phyloP scores from a whole-genome alignment of 1,140 invertebrate species.

The Lineus longissimus region DNA sequence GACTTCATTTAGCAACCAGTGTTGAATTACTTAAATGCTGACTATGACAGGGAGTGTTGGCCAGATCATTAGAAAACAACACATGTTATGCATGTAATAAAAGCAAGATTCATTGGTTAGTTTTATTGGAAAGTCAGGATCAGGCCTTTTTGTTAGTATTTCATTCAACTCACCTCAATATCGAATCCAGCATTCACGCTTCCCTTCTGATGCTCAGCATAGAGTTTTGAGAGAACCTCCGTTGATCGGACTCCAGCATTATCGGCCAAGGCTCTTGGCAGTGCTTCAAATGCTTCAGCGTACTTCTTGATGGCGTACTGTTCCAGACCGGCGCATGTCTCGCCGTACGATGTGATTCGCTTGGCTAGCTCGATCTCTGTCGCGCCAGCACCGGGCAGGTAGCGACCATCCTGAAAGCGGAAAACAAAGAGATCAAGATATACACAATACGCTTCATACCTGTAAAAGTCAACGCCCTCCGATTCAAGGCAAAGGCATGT shows the following conservation, averaged over 20 bases:
- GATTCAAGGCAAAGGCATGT: too few species aligned
- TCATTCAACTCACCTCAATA: slow-evolving; percentile 66
- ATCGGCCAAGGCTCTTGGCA: slow-evolving; percentile 89
- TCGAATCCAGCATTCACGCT: slow-evolving; percentile 81
- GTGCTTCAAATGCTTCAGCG: slow-evolving; percentile 81
- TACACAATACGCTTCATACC: slow-evolving; percentile 1
- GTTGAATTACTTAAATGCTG: too few species aligned
- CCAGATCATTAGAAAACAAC: too few species aligned
- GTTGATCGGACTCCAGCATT: slow-evolving; percentile 83
- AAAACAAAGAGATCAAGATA: slow-evolving; percentile 19
- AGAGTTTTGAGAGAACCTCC: slow-evolving; percentile 84
- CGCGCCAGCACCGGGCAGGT: slow-evolving; percentile 91
- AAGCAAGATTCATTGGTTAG: too few species aligned
- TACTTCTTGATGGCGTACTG: slow-evolving; percentile 97
- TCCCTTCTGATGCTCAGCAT: slow-evolving; percentile 86
- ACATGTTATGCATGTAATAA: too few species aligned
- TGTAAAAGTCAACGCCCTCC: background rate
- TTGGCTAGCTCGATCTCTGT: slow-evolving; percentile 90
- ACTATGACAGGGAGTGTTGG: too few species aligned
- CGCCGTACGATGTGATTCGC: slow-evolving; percentile 78
- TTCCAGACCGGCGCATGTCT: slow-evolving; percentile 88
- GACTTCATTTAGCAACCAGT: slow-evolving; percentile 16
- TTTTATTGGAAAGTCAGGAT: too few species aligned
- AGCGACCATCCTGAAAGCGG: slow-evolving; percentile 64
- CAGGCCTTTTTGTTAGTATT: too few species aligned